A percentile compares a stretch with the other conserved stretches of the same genome.
Evolutionary conservation across 2,113 vertebrate species (phyloP).

Genomic region (Tricholaema leucomelas): DNA sequence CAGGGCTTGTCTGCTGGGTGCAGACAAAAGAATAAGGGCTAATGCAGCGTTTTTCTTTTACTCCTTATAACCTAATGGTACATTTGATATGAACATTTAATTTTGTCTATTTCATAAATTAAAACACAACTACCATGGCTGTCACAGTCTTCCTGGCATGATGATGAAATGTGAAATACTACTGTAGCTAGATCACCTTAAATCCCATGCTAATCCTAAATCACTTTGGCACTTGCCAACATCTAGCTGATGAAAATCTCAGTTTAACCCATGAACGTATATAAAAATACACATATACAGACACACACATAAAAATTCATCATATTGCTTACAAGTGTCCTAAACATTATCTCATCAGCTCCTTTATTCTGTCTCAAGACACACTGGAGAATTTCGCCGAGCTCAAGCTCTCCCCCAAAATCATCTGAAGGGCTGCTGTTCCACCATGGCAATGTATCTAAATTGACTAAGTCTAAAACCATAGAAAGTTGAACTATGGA

Average conservation of each 20-base stretch:
- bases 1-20: constrained; percentile 73
- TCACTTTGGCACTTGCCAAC: neutral
- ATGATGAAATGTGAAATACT: constrained; percentile 32
- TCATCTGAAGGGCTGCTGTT: neutral
- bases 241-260: neutral
- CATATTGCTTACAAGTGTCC: neutral
- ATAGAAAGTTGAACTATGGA: neutral
- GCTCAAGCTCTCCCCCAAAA: constrained; percentile 4
- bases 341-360: neutral
- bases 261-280: constrained; percentile 15
- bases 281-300: neutral
- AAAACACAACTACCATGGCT: constrained; percentile 24
- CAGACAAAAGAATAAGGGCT: constrained; percentile 73
- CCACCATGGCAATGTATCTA: neutral
- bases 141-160: constrained; percentile 39
- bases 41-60: constrained; percentile 63
- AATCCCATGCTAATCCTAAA: neutral
- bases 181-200: neutral
- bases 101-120: constrained; percentile 63
- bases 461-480: neutral
- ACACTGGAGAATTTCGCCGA: neutral
- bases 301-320: neutral
- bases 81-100: constrained; percentile 81
- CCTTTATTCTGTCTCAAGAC: neutral
- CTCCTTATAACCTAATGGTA: constrained; percentile 54